Evolutionary conservation across 2,797 vertebrate species (phyloP).

Genomic region (Enteromius radiatus): DNA sequence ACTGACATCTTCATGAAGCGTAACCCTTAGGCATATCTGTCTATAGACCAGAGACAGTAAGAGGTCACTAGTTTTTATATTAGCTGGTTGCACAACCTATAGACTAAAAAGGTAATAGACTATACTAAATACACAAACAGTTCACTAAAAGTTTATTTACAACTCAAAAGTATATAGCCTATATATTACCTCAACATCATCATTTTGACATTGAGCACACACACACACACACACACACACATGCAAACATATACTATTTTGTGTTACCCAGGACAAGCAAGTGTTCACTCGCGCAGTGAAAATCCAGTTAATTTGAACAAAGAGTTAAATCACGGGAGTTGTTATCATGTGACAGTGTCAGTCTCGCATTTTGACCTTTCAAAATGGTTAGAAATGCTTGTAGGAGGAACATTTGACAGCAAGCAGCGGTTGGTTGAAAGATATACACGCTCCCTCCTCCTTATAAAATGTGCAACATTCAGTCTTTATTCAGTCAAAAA

Average conservation of each 20-base stretch:
- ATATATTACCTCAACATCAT: background rate
- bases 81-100: background rate
- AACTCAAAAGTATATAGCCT: background rate
- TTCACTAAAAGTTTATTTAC: background rate
- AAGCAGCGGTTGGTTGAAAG: conserved; percentile 42
- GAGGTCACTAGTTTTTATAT: background rate
- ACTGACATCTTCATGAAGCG: background rate
- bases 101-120: background rate
- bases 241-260: background rate
- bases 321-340: conserved; percentile 51
- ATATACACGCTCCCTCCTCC: background rate
- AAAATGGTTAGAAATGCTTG: conserved; percentile 23
- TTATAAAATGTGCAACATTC: conserved; percentile 1
- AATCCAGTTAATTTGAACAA: conserved; percentile 2
- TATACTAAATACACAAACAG: background rate
- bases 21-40: background rate
- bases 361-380: conserved; percentile 42
- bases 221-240: background rate
- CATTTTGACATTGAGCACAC: background rate
- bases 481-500: conserved; percentile 37
- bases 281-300: background rate
- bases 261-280: background rate
- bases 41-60: background rate
- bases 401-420: conserved; percentile 10
- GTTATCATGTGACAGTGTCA: conserved; percentile 52